Base-by-base conservation (phyloP, 2,797 vertebrate species). In the Aldrovandia affinis region DNA sequence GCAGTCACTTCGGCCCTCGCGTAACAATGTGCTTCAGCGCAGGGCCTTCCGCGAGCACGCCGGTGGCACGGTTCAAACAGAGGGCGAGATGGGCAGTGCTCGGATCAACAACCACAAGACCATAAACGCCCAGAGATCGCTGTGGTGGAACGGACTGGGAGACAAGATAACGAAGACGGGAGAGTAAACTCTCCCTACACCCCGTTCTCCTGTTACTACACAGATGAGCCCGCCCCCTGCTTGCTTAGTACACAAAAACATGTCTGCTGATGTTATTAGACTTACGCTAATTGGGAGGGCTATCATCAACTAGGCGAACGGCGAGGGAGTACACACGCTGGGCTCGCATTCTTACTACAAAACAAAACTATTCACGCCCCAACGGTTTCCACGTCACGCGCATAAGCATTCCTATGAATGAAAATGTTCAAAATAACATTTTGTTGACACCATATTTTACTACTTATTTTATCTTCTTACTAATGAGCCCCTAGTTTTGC, bases 1-100 rank as follows among this genome's bases (percentile, higher is more conserved):
- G 68, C 61, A 54, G 42, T 14, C 44, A 79, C 47, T 63, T 25
- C 36, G 36, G 54, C 55, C 61, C n/a, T 52, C 18, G 47, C n/a
- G 14, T 22, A 33, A 61, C 50, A 15, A 59, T 28, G 28, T 12
- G 61, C 55, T 78, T 55, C 18, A 39, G 55, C 50, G 50, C 50
- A 4, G n/a, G 50, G 50, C 57, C 57, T 63, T 81, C n/a, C 47
- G 36, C 50, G 73, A 82, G n/a, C n/a, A n/a, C n/a, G n/a, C n/a
- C n/a, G n/a, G n/a, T n/a, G n/a, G n/a, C n/a, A n/a, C n/a, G n/a
- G n/a, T n/a, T n/a, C n/a, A n/a, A n/a, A n/a, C n/a, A n/a, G 42
- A 54, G 65, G 65, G 10, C 28, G n/a, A 70, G 65, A 70, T 55
- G 33, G 54, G 33, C 36, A 47, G 65, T n/a, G 2, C 0, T 25